Base-by-base conservation (phyloP, 2,113 vertebrate genomes). In the Pachypanchax playfairii region DNA sequence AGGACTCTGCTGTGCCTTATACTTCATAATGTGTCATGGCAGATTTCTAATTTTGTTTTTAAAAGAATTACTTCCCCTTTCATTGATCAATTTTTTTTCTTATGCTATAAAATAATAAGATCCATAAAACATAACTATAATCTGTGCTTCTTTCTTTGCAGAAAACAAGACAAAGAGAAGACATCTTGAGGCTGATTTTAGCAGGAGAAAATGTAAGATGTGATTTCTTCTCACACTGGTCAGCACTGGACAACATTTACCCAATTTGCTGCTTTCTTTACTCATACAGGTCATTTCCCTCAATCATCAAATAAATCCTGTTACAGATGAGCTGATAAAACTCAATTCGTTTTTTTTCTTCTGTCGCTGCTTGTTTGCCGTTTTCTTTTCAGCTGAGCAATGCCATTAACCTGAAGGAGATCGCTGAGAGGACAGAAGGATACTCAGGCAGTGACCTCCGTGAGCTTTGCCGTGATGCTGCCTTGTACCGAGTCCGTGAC, bases 381-480 rank as follows among this genome's bases (percentile, higher is more conserved):
- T 12, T 36, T 54, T 46, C 41, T 38, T 5, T 43, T 15, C 85
- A 94, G 93, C 77, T 93, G 63, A 93, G 92, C 83, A 88, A 86
- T 0, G 87, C 86, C 5, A 88, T 94, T 25, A 92, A 88, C 70
- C 85, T 93, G 70, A 91, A 77, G 70, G 91, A 93, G 80, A 88
- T 94, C 0, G 90, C 92, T 0, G 90, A 91, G 65, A 91, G 83
- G 77, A 93, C 91, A 0, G 75, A 77, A 0, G 89, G 90, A 2
- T 93, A 88, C 70, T 93, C 92, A 0, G 91, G 91, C 79, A 93
- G 92, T 0, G 93, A 94, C 83, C 88, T 94, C 44, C 65, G 87
- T 35, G 92, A 94, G 82, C 79, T 92, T 6, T 93, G 93, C 59
- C 86, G 93, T 0, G 92, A 93, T 0, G 92, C 91, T 0, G 90